Evolutionary conservation across 2,113 vertebrate genomes (phyloP), one percentile per base, ranked within the genome.

Genomic region (Upupa epops): DNA sequence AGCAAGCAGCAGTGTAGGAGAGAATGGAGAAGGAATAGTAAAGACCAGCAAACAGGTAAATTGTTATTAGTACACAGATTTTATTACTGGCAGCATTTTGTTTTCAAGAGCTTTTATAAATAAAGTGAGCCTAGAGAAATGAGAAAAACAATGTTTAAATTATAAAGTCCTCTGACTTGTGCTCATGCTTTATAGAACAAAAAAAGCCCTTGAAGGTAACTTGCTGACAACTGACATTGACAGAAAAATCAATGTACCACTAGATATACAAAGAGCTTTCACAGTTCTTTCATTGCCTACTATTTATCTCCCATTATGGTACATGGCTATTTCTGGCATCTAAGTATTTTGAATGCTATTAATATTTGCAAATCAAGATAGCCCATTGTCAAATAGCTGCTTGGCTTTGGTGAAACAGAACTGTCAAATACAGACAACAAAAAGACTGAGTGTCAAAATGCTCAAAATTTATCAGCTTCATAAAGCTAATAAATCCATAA

Each of bases 1-100:
- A 97, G 97, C 96, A 97, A 97, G 95, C 88, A 48, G 86, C 92
- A 96, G 94, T 93, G 92, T 96, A 98, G 94, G 90, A 93, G 95
- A 97, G 94, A 97, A 95, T 45, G 54, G 95, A 95, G 82, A 75
- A 90, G 64, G 96, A 93, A 94, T 9, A 96, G 96, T 92, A 88
- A 96, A 95, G 92, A 92, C 87, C 83, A 97, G 81, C 90, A 90
- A 97, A 92, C 92, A 96, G 29, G 83, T 83, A 94, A 96, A 70
- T 72, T 70, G n/a, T 68, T 89, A 93, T 95, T 92, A 93, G 86
- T 86, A 94, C 11, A 83, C 1, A 90, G 83, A 81, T 49, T 78
- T 79, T 94, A 84, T 87, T 86, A 83, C 46, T 93, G 87, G 55
- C 65, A 52, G 74, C 87, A 96, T 89, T 92, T 58, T 90, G 48